Evolutionary conservation across 2,113 vertebrate species (phyloP).

Genomic region (Seriola aureovittata): DNA sequence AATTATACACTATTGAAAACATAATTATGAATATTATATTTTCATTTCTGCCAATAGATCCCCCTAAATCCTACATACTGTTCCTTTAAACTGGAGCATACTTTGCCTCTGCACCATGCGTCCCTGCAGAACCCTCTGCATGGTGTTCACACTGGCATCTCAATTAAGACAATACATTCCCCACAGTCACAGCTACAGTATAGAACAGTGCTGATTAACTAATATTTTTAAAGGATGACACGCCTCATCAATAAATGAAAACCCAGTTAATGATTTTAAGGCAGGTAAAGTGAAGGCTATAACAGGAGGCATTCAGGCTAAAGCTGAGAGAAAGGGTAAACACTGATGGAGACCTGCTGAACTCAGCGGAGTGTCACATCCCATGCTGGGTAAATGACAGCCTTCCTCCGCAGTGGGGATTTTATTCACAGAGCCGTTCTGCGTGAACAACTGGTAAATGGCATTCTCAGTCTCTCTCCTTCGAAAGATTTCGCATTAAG

Average conservation of each 20-base stretch:
- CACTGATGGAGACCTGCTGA: slow-evolving; percentile 67
- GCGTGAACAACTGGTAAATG: slow-evolving; percentile 66
- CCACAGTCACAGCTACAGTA: background rate
- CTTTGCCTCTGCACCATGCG: slow-evolving; percentile 35
- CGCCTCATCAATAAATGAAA: slow-evolving; percentile 5
- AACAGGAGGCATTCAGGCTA: slow-evolving; percentile 19
- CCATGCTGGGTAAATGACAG: slow-evolving; percentile 75
- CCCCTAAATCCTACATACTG: too few species aligned
- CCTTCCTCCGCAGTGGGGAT: slow-evolving; percentile 62
- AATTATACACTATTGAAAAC: too few species aligned
- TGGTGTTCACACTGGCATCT: slow-evolving; percentile 21
- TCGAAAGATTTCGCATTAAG: slow-evolving; percentile 51
- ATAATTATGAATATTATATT: too few species aligned
- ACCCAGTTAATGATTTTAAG: rapidly evolving
- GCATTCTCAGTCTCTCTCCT: slow-evolving; percentile 43
- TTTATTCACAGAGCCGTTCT: slow-evolving; percentile 68
- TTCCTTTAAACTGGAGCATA: slow-evolving; percentile 27
- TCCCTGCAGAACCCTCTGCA: slow-evolving; percentile 30
- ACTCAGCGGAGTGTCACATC: slow-evolving; percentile 69
- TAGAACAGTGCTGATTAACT: slow-evolving; percentile 19
- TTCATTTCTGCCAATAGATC: too few species aligned
- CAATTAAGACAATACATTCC: slow-evolving; percentile 33
- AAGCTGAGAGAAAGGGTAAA: slow-evolving; percentile 64
- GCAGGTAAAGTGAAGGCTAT: slow-evolving; percentile 7
- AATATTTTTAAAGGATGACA: background rate